Evolutionary conservation across 2,888 invertebrate genomes (phyloP).

Genomic region (Diarsia mendica): DNA sequence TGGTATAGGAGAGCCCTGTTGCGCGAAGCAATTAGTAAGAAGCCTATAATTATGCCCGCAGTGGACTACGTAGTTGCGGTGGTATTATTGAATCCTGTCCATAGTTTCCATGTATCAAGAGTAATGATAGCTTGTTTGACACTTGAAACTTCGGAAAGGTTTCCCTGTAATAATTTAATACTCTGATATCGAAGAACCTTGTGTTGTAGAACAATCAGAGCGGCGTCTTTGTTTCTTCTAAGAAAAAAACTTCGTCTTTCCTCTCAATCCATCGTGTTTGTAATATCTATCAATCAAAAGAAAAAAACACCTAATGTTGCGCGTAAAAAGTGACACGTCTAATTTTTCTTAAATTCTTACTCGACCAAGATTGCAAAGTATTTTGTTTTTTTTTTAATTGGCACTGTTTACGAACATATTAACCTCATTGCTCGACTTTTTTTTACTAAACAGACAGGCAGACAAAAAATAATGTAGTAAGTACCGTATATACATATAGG

Average conservation of each 20-base stretch:
- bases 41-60: not conserved
- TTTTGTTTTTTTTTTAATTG: too few species aligned
- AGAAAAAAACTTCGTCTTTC: not conserved
- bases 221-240: not conserved
- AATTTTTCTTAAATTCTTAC: not conserved
- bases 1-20: constrained; percentile 34
- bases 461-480: too few species aligned
- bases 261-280: not conserved
- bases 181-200: constrained; percentile 11
- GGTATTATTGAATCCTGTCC: constrained; percentile 7
- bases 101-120: constrained; percentile 6
- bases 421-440: too few species aligned
- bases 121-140: constrained; percentile 16
- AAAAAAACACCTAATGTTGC: not conserved
- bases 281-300: not conserved
- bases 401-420: too few species aligned
- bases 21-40: constrained; percentile 23
- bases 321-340: not conserved
- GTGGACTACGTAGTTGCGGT: constrained; percentile 18
- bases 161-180: not conserved
- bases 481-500: too few species aligned
- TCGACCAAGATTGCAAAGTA: too few species aligned
- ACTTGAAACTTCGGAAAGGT: constrained; percentile 13
- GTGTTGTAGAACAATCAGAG: not conserved
- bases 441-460: too few species aligned